Evolutionary conservation across 2,888 invertebrate genomes (phyloP).

Genomic region (Syrista parreyssii): DNA sequence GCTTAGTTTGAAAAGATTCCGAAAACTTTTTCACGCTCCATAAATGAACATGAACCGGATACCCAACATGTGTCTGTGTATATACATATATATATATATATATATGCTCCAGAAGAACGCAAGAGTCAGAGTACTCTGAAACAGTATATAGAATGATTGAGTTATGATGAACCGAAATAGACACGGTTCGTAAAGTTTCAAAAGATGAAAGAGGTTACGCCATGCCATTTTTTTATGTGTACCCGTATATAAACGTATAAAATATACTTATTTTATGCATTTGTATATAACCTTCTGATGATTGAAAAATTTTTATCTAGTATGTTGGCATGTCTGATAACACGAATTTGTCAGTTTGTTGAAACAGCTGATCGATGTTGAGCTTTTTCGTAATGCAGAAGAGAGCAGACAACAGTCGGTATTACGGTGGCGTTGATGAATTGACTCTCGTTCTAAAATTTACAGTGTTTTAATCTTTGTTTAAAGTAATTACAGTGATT

Average conservation of each 20-base stretch:
- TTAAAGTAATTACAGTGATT: neutral
- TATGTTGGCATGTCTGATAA: neutral
- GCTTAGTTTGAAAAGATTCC: neutral
- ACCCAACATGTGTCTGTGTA: neutral
- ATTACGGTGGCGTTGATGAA: neutral
- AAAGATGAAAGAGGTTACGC: neutral
- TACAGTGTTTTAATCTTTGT: neutral
- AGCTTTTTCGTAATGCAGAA: neutral
- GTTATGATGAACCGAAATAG: neutral
- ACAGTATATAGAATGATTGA: neutral
- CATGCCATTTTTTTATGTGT: neutral
- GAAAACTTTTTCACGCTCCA: neutral
- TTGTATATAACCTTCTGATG: neutral
- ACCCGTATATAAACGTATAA: neutral
- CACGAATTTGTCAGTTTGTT: neutral
- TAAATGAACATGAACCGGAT: neutral
- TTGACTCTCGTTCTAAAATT: conserved; percentile 30
- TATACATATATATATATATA: too few relatives aligned
- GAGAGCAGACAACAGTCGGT: neutral
- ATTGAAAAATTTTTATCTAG: neutral
- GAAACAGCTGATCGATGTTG: conserved; percentile 1
- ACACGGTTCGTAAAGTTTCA: neutral
- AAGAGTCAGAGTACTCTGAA: neutral
- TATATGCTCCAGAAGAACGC: neutral
- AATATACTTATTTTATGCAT: neutral